phyloP scores from a whole-genome alignment of 2,888 invertebrate species.

The Macrophya alboannulata region DNA sequence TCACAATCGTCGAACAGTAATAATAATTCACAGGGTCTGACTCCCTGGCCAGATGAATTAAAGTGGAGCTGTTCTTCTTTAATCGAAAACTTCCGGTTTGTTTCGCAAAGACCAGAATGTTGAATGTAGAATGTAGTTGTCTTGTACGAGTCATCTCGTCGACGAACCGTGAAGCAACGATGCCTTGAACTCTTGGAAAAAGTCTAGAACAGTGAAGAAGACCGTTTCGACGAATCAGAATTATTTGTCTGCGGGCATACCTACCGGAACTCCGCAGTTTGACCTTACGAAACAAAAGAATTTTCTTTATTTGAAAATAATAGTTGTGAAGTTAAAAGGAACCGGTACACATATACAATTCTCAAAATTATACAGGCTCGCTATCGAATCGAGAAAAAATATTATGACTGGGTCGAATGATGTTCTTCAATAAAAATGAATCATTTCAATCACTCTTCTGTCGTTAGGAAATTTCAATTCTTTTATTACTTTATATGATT shows the following conservation, averaged over 20 bases:
- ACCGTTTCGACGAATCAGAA: conserved; percentile 43
- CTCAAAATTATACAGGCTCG: not conserved
- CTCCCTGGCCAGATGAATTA: not conserved
- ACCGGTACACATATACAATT: not conserved
- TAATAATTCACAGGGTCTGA: conserved; percentile 7
- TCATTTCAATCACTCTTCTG: not conserved
- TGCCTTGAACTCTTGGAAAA: conserved; percentile 33
- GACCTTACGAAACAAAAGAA: conserved; percentile 17
- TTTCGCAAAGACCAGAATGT: conserved; percentile 42
- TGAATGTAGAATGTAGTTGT: conserved; percentile 17
- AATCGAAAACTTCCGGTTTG: conserved; percentile 47
- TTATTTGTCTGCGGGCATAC: not conserved
- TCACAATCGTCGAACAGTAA: not conserved
- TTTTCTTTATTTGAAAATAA: not conserved
- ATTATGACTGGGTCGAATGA: not conserved
- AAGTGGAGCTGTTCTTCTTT: conserved; percentile 17
- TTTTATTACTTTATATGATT: not conserved
- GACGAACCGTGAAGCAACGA: conserved; percentile 45
- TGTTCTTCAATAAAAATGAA: not conserved
- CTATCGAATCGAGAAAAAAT: not conserved
- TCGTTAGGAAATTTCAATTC: not conserved
- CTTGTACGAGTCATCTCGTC: conserved; percentile 44
- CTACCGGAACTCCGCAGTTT: conserved; percentile 40
- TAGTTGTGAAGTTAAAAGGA: not conserved
- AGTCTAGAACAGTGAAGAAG: not conserved